Evolutionary conservation across 2,797 vertebrate species (phyloP).

Genomic region (Danio tinwini): DNA sequence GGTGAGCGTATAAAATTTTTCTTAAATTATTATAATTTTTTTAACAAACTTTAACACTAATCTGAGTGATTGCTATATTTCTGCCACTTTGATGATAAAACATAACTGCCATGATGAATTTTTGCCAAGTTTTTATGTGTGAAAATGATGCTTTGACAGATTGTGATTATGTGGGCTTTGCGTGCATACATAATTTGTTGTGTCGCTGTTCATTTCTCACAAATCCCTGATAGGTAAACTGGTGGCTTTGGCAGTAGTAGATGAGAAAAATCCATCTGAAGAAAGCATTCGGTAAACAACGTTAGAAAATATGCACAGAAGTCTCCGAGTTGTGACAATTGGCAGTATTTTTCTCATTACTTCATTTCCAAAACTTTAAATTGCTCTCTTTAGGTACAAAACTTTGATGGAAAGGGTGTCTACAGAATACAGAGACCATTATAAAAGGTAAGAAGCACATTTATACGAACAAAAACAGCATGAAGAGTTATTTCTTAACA

Average conservation of each 20-base stretch:
- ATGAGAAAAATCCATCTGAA: conserved; percentile 80
- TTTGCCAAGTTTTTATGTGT: conserved; percentile 18
- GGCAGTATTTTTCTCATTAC: background rate
- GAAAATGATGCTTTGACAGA: conserved; percentile 33
- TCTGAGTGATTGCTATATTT: conserved; percentile 22
- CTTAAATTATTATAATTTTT: background rate
- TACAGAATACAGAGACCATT: conserved; percentile 82
- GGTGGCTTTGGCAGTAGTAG: conserved; percentile 86
- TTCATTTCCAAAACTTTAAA: background rate
- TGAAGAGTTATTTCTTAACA: background rate
- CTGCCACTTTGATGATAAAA: conserved; percentile 30
- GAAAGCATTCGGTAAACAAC: conserved; percentile 83
- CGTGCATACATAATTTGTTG: conserved; percentile 18
- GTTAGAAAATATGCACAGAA: background rate
- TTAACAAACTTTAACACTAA: background rate
- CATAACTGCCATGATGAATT: background rate
- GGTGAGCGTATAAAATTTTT: no score
- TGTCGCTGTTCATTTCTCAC: conserved; percentile 24
- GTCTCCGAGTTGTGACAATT: background rate
- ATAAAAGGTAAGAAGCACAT: conserved; percentile 79
- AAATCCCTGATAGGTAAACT: conserved; percentile 83
- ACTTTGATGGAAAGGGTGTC: conserved; percentile 86
- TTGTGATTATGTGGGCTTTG: conserved; percentile 13
- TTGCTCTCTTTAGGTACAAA: conserved; percentile 78
- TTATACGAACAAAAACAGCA: background rate